Percentiles rank a stretch among this genome's conserved stretches.
phyloP scores from a whole-genome alignment of 2,888 invertebrate genomes.

The Griposia aprilina region DNA sequence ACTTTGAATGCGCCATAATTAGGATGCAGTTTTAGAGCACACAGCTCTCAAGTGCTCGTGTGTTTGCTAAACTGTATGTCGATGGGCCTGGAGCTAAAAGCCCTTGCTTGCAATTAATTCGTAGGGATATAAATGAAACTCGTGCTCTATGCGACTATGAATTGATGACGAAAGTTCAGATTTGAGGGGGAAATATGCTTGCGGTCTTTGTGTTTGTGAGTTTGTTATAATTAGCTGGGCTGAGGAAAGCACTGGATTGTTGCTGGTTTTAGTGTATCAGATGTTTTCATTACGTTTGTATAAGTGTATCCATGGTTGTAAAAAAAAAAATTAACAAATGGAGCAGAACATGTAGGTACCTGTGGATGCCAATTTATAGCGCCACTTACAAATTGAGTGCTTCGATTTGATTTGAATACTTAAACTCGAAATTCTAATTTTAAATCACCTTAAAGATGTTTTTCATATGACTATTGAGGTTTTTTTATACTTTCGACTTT shows the following conservation, averaged over 20 bases:
- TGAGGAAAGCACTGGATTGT: neutral
- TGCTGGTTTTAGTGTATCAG: neutral
- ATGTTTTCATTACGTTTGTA: too few relatives aligned
- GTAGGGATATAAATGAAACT: constrained; percentile 75
- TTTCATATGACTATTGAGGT: neutral
- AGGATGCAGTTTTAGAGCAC: constrained; percentile 84
- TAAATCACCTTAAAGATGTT: neutral
- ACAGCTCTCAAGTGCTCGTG: constrained; percentile 76
- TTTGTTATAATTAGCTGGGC: constrained; percentile 13
- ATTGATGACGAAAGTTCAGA: constrained; percentile 67
- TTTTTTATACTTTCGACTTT: neutral
- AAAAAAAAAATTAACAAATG: neutral
- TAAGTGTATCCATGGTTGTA: neutral
- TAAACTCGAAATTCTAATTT: neutral
- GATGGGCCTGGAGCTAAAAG: constrained; percentile 78
- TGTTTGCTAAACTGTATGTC: constrained; percentile 82
- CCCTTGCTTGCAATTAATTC: constrained; percentile 78
- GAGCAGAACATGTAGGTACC: neutral
- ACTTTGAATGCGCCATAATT: constrained; percentile 85
- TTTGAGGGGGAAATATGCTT: constrained; percentile 45
- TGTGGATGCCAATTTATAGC: neutral
- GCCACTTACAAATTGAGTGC: neutral
- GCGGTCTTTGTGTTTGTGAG: constrained; percentile 38
- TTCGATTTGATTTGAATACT: neutral
- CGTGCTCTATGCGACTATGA: constrained; percentile 68